Evolutionary conservation across 2,113 vertebrate species (phyloP), one percentile per base, ranked within the genome.

Genomic region (Laticauda colubrina): DNA sequence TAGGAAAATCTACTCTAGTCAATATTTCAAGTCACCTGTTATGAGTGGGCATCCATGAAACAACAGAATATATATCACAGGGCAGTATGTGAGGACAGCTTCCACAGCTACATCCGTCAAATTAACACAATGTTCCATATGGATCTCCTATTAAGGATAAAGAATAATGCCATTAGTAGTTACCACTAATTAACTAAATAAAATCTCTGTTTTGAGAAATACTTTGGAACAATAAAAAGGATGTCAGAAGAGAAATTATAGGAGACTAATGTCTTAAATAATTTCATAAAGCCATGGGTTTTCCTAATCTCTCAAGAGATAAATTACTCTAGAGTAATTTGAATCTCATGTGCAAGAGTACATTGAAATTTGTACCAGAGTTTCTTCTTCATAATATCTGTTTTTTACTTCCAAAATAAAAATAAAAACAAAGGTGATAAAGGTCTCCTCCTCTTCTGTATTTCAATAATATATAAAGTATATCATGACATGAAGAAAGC

Each of bases 31-130:
- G 95, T 95, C 89, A 98, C 98, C 98, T 98, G 98, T 98, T 93
- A 98, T 97, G 55, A 98, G 92, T 11, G 98, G 98, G 93, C 98
- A 99, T 26, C 97, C 98, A 3, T 98, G 98, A 95, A 99, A 98
- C 34, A 98, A 97, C 64, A 99, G 97, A 93, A 98, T 98, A 57
- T 96, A 95, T 92, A 98, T 98, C 93, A 98, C 97, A 0, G 98
- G 97, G 88, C 98, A 99, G 91, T 94, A 98, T 7, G 97, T 98
- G 2, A 98, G 96, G 91, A 98, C 96, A 0, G 98, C 98, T 97
- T 98, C 97, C 64, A 99, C 98, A 14, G 98, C 97, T 0, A 97
- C 86, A 11, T 98, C 98, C 0, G 98, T 99, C 94, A 99, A 95
- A 90, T 97, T 97, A 59, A 97, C 97, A 94, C 98, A 99, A 23